These are phyloP conservation scores for Liasis olivaceus DNA, from an alignment of 2,797 vertebrate genomes.

Conservation along the genomic window DNA sequence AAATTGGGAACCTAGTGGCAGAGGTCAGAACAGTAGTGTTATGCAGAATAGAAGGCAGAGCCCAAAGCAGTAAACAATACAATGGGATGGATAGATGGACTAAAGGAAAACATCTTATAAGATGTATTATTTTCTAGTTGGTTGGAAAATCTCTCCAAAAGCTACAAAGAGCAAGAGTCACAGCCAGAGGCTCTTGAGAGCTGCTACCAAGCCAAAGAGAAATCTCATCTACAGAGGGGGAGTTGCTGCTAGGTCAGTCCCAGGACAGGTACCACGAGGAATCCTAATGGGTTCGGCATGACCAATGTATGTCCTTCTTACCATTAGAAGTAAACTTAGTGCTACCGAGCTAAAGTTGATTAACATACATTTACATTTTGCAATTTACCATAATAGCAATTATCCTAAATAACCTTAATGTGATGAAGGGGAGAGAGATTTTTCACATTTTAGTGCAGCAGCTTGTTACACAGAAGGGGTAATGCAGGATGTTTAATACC, in stretches of 20 bases:
- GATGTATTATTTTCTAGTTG: not conserved
- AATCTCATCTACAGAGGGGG: not conserved
- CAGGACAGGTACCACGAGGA: not conserved
- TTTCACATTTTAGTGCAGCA: not conserved
- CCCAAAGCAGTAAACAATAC: not conserved
- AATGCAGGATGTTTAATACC: not conserved
- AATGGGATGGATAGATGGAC: not conserved
- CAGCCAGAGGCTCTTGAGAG: not conserved
- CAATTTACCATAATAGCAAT: not conserved
- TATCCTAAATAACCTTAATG: not conserved
- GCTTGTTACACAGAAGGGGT: not conserved
- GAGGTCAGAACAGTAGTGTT: not conserved
- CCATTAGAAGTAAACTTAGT: not conserved
- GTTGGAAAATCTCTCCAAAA: not conserved
- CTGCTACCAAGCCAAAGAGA: not conserved
- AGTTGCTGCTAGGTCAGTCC: not conserved
- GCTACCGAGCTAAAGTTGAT: not conserved
- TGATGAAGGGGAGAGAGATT: not conserved
- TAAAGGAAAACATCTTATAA: not conserved
- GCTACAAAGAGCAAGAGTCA: not conserved
- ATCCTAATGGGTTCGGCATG: not conserved
- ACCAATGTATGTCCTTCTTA: not conserved
- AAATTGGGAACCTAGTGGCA: not conserved
- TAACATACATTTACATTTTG: not conserved
- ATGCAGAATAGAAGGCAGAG: not conserved